A percentile compares a stretch with the other conserved stretches of the same genome.
These are phyloP conservation scores for Drosophila serrata DNA, from an alignment of 1,140 invertebrate species.

Conservation along the genomic window DNA sequence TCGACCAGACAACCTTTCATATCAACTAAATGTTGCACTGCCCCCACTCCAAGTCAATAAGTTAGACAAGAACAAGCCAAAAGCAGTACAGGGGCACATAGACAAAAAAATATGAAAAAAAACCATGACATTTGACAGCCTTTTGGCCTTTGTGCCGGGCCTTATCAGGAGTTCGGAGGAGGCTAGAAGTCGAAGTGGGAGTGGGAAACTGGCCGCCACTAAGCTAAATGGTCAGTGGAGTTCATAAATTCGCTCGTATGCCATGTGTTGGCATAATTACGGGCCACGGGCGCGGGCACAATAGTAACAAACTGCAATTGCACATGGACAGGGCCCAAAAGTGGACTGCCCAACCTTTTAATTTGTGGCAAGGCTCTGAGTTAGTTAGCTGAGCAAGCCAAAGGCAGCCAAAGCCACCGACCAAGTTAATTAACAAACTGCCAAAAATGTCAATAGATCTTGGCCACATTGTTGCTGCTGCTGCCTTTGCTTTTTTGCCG, in stretches of 20 bases:
- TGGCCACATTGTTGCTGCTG: slow-evolving; percentile 40
- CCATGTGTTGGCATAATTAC: slow-evolving; percentile 82
- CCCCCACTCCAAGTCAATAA: slow-evolving; percentile 43
- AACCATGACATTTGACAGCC: slow-evolving; percentile 77
- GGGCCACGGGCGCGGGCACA: slow-evolving; percentile 41
- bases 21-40: slow-evolving; percentile 40
- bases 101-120: no score
- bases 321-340: slow-evolving; percentile 74
- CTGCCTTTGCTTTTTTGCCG: slow-evolving; percentile 17
- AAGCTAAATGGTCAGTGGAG: slow-evolving; percentile 66
- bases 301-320: slow-evolving; percentile 50
- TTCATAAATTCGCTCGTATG: slow-evolving; percentile 73
- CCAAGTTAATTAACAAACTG: slow-evolving; percentile 84
- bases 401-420: slow-evolving; percentile 44
- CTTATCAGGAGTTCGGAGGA: slow-evolving; percentile 71
- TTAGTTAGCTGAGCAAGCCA: slow-evolving; percentile 59
- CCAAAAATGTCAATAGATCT: slow-evolving; percentile 80
- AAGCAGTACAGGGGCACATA: slow-evolving; percentile 23
- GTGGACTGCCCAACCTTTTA: slow-evolving; percentile 80
- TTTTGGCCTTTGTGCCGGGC: slow-evolving; percentile 75
- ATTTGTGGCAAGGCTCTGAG: slow-evolving; percentile 70
- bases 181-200: slow-evolving; percentile 21
- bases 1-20: slow-evolving; percentile 54
- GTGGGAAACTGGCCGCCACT: slow-evolving; percentile 41
- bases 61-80: slow-evolving; percentile 40